A percentile compares a stretch with the other conserved stretches of the same genome.
Conservation (phyloP, 2,888 invertebrate genomes). For the Drosophila emarginata region DNA sequence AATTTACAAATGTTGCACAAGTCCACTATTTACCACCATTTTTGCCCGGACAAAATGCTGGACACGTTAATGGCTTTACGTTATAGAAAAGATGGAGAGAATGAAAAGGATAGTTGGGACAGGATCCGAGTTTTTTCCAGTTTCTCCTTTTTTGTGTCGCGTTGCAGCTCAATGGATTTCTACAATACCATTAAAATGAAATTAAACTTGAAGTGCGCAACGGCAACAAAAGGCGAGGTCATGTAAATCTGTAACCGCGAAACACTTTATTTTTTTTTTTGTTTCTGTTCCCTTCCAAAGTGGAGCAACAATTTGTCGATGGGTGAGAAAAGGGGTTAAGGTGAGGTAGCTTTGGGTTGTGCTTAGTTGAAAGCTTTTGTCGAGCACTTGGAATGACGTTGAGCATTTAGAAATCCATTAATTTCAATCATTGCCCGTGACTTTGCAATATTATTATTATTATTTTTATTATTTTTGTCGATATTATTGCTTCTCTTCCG, state of each 20-base stretch:
- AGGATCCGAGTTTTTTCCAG: background rate
- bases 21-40: background rate
- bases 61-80: conserved; percentile 16
- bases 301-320: conserved; percentile 59
- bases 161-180: conserved; percentile 42
- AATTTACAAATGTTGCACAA: conserved; percentile 27
- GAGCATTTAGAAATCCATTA: conserved; percentile 79
- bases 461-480: conserved; percentile 53
- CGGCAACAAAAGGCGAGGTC: conserved; percentile 8
- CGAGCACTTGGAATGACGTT: conserved; percentile 53
- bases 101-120: background rate
- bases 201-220: conserved; percentile 47
- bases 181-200: conserved; percentile 58
- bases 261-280: conserved; percentile 13
- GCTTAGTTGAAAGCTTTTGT: conserved; percentile 8
- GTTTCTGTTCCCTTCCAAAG: background rate
- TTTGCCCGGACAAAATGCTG: conserved; percentile 11
- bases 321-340: conserved; percentile 17
- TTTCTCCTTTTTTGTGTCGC: background rate
- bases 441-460: conserved; percentile 67
- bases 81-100: background rate
- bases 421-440: conserved; percentile 81
- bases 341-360: conserved; percentile 22
- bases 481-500: conserved; percentile 27
- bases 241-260: conserved; percentile 30